Percentiles rank a stretch among this genome's conserved stretches.
These are phyloP conservation scores for Chloropsis hardwickii DNA, from an alignment of 2,113 vertebrate genomes.

Conservation along the genomic window DNA sequence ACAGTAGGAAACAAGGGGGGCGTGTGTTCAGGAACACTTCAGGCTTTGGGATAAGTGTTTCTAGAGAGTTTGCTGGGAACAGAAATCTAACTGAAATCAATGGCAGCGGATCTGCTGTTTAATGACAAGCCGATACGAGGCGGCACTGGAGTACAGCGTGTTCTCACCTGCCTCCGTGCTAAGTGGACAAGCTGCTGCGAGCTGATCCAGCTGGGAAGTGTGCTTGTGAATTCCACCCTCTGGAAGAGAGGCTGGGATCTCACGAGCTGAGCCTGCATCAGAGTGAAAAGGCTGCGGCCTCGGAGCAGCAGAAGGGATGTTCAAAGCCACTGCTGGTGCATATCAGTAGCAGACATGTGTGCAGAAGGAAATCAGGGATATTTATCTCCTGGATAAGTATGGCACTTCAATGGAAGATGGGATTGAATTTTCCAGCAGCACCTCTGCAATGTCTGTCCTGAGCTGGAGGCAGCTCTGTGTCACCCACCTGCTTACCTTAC, in stretches of 20 bases:
- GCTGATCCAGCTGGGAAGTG: background rate
- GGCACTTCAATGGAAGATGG: background rate
- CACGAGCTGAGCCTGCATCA: rapidly evolving
- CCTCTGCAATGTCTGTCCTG: background rate
- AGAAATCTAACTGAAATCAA: slow-evolving; percentile 30
- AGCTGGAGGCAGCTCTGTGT: slow-evolving; percentile 13
- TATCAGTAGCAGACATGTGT: background rate
- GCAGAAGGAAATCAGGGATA: background rate
- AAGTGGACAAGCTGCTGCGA: background rate
- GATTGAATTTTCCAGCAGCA: background rate
- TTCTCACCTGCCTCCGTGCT: slow-evolving; percentile 32
- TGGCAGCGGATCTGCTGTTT: background rate
- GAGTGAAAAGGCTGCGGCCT: background rate
- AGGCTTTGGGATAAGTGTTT: background rate
- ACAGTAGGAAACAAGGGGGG: background rate
- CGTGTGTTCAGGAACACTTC: background rate
- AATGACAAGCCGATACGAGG: background rate
- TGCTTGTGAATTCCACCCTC: background rate
- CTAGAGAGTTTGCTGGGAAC: background rate
- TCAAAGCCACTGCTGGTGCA: background rate
- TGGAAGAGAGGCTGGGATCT: background rate
- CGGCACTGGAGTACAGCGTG: background rate
- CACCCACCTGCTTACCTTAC: background rate
- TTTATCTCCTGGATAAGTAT: background rate
- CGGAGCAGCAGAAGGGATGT: background rate